These are phyloP conservation scores for Bicyclus anynana DNA, from an alignment of 1,140 invertebrate genomes.

Conservation along the genomic window DNA sequence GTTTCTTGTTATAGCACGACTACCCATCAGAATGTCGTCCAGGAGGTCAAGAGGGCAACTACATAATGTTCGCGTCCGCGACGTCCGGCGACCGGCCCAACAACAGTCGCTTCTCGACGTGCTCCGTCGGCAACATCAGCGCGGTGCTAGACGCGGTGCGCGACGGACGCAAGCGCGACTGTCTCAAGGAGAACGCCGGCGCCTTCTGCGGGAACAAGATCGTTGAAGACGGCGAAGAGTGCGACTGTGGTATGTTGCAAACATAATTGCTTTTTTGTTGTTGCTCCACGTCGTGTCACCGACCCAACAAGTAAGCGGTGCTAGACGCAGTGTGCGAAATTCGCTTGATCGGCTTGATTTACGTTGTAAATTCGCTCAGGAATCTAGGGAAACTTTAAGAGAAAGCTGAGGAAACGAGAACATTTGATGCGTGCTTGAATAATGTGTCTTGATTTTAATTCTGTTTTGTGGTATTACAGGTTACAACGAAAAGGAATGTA, in stretches of 20 bases:
- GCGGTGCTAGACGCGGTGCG: constrained; percentile 94
- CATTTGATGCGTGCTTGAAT: too few relatives aligned
- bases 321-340: too few relatives aligned
- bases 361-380: too few relatives aligned
- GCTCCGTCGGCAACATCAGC: constrained; percentile 97
- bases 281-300: too few relatives aligned
- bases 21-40: constrained; percentile 94
- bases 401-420: too few relatives aligned
- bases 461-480: constrained; percentile 57
- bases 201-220: constrained; percentile 99
- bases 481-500: constrained; percentile 95
- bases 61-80: constrained; percentile 98
- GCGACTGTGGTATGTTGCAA: constrained; percentile 88
- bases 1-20: constrained; percentile 88
- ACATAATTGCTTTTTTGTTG: background rate
- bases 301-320: too few relatives aligned
- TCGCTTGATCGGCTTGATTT: too few relatives aligned
- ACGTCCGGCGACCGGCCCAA: constrained; percentile 96
- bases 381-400: too few relatives aligned
- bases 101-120: constrained; percentile 96
- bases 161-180: constrained; percentile 95
- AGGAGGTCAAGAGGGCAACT: constrained; percentile 93
- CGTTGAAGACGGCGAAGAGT: constrained; percentile 97
- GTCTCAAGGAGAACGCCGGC: constrained; percentile 92
- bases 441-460: too few relatives aligned